Base-by-base conservation (phyloP, 37 sponge, comb jelly and placozoan genomes). In the Oscarella lobularis region DNA sequence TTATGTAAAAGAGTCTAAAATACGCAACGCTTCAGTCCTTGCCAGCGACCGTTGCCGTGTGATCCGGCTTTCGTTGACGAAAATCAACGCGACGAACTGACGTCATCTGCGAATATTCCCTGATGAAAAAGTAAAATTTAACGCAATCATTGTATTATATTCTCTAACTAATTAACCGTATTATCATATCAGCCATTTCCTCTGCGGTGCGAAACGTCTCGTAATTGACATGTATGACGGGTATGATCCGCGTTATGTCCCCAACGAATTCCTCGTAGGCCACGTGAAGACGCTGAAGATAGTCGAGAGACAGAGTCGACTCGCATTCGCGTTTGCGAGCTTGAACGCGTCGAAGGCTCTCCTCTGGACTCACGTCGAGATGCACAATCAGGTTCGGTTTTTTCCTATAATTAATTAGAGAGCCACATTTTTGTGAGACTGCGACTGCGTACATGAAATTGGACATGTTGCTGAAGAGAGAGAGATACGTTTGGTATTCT, bases 391-490 rank as follows among this genome's bases (percentile, higher is more conserved):
- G 73, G 80, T 95, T 95, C 0, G 96, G 96, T 80, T 91, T 95
- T 84, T 95, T 95, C 92, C 96, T 95, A 67, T 0, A 86, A 68
- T 35, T 34, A 30, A 68, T 68, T 68, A 5, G 31, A 29, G 31
- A 68, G 4, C 33, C 5, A 32, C 5, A 5, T 68, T 68, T 5
- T 68, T 68, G 71, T 5, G 6, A 20, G 33, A 34, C 6, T 14
- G n/a, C n/a, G 20, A n/a, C 5, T 30, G 5, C 85, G 75, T 37
- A 95, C 96, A 95, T 91, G 77, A 95, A 95, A 73, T 95, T 95
- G 37, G 96, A 95, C 89, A 95, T 86, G 82, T 95, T 95, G 89
- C 92, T 95, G 81, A 95, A 95, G 35, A 95, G 85, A 0, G 92
- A 92, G 2, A 67, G 31, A 68, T 95, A 95, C 0, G 96, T 95